Percentiles rank a stretch among this genome's conserved stretches.
These are phyloP conservation scores for Turritopsis dohrnii DNA, from an alignment of 30 jellyfish, hydroid and myxozoan genomes.

Conservation along the genomic window DNA sequence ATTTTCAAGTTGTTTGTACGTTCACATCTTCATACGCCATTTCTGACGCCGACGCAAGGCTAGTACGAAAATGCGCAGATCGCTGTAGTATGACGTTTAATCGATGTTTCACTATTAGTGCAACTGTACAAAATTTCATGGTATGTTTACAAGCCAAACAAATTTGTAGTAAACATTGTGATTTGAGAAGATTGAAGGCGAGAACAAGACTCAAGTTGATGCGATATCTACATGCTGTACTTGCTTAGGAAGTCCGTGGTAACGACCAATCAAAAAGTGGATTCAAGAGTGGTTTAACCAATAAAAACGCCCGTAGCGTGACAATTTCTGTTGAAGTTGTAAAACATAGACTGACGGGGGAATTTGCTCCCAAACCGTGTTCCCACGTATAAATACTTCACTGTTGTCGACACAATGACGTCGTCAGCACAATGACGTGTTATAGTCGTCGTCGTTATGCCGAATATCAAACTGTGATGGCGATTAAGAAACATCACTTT, in stretches of 20 bases:
- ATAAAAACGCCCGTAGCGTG: no score
- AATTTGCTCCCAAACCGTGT: background rate
- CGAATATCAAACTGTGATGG: no score
- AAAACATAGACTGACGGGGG: no score
- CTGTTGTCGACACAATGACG: background rate
- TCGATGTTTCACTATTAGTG: background rate
- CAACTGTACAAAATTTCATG: background rate
- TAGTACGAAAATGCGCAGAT: background rate
- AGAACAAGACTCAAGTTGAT: background rate
- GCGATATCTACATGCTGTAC: background rate
- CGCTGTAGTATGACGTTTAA: background rate
- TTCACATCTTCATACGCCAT: background rate
- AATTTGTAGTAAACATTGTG: background rate
- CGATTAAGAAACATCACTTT: no score
- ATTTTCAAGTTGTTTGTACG: background rate
- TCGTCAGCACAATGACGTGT: background rate
- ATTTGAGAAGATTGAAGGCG: background rate
- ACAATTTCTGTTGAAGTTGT: no score
- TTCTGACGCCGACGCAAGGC: background rate
- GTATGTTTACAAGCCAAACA: background rate
- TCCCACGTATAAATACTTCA: background rate
- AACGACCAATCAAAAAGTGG: no score
- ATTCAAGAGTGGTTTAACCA: no score
- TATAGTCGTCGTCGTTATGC: background rate
- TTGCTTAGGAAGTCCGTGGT: background rate